Evolutionary conservation across 2,113 vertebrate genomes (phyloP), one percentile per base, ranked within the genome.

Genomic region (Hepsetus odoe): DNA sequence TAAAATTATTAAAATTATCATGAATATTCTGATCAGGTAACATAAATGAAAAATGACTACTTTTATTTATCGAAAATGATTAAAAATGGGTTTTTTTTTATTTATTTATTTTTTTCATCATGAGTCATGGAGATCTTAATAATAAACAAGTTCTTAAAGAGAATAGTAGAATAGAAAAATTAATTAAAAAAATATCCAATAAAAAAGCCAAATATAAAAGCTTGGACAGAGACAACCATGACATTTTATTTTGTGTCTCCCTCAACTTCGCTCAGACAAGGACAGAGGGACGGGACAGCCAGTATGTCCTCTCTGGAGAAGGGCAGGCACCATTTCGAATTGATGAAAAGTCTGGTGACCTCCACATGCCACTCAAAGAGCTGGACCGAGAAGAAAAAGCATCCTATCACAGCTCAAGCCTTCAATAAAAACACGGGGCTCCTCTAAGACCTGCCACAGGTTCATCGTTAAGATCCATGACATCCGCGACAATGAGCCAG

Each of bases 281-380:
- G 95, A 96, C 89, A 93, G 89, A 91, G 94, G 74, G 94, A 96
- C 68, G 93, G 94, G 85, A 94, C 93, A 32, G 91, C 95, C 79
- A 95, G 87, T 96, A 96, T 85, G 93, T 96, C 87, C 93, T 96
- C 89, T 95, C 94, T 72, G 95, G 95, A 88, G 95, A 96, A 88
- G 95, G 95, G 95, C 95, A 59, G 95, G 95, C 84, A 94, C 95
- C 82, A 88, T 96, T 96, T 91, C 93, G 94, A 84, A 95, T 96
- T 83, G 95, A 96, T 71, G 95, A 96, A 88, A 95, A 96, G 77
- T 95, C 95, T 82, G 95, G 95, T 24, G 95, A 96, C 81, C 95
- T 96, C 72, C 95, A 96, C 95, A 96, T 72, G 95, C 95, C 77
- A 95, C 94, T 80, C 95, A 91, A 86, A 93, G 94, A n/a, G 84